phyloP scores from a whole-genome alignment of 2,113 vertebrate species.

The Sylvia atricapilla region DNA sequence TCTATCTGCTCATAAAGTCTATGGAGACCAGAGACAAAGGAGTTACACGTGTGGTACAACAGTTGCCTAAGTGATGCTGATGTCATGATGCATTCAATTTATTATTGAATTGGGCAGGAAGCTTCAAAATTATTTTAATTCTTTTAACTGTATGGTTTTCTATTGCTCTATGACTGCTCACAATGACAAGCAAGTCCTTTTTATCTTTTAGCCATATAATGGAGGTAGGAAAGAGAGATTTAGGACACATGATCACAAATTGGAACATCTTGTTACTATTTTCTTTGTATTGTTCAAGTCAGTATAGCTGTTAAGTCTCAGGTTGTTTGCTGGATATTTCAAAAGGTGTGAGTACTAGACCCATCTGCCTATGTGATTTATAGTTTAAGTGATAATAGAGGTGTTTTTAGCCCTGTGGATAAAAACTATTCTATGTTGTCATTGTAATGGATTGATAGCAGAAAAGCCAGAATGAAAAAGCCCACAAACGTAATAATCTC shows the following conservation, averaged over 20 bases:
- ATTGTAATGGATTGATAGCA: background rate
- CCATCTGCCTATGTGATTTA: background rate
- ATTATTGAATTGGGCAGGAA: background rate
- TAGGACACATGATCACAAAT: background rate
- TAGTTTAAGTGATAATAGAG: background rate
- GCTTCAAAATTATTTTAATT: background rate
- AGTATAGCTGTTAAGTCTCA: background rate
- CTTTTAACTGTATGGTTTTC: background rate
- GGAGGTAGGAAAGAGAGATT: background rate
- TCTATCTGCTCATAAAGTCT: background rate
- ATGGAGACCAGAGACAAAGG: background rate
- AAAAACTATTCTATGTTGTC: background rate
- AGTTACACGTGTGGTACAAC: background rate
- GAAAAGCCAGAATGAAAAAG: background rate
- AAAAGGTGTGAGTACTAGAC: background rate
- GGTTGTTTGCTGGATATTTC: background rate
- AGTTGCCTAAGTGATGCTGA: background rate
- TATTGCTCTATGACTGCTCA: background rate
- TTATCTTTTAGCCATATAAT: background rate
- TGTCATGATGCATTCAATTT: background rate
- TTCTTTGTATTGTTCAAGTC: background rate
- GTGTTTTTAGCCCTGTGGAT: background rate
- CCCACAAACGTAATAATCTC: background rate
- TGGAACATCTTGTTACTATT: background rate
- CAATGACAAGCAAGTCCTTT: background rate